These are phyloP conservation scores for Cecropterus lyciades DNA, from an alignment of 1,140 invertebrate species.

Conservation along the genomic window DNA sequence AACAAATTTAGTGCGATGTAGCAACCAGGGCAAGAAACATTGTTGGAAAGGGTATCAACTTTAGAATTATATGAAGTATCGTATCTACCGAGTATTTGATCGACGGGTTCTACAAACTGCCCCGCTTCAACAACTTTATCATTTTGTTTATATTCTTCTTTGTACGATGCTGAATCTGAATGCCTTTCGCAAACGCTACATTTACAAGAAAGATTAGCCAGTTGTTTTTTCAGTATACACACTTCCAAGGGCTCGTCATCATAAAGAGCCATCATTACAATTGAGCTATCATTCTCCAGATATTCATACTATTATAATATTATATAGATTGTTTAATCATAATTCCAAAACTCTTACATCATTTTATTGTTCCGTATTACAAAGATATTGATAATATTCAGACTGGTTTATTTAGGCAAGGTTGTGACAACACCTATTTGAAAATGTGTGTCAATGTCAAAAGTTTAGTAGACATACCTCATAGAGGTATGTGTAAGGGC, in stretches of 20 bases:
- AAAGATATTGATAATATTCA: too few relatives aligned
- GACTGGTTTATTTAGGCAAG: too few relatives aligned
- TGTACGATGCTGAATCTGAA: slow-evolving; percentile 3
- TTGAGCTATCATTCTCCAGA: not conserved
- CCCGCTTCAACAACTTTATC: slow-evolving; percentile 16
- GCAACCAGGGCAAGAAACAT: slow-evolving; percentile 56
- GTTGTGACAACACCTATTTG: too few relatives aligned
- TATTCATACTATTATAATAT: too few relatives aligned
- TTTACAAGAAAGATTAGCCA: slow-evolving; percentile 54
- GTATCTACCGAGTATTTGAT: not conserved
- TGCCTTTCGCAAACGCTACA: slow-evolving; percentile 46
- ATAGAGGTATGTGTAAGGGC: too few relatives aligned
- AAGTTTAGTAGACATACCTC: too few relatives aligned
- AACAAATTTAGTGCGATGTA: slow-evolving; percentile 53
- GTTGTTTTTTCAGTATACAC: slow-evolving; percentile 50
- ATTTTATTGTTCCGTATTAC: not conserved
- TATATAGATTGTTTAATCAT: not conserved
- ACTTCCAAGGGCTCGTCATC: slow-evolving; percentile 52
- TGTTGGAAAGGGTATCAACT: slow-evolving; percentile 19
- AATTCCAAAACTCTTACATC: not conserved
- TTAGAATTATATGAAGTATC: slow-evolving; percentile 7
- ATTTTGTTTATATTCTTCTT: slow-evolving; percentile 9
- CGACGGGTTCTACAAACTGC: not conserved
- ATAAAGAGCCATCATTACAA: slow-evolving; percentile 5
- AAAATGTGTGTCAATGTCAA: too few relatives aligned